A percentile compares a stretch with the other conserved stretches of the same genome.
Evolutionary conservation across 2,888 invertebrate species (phyloP).

Genomic region (Eretmocerus hayati): DNA sequence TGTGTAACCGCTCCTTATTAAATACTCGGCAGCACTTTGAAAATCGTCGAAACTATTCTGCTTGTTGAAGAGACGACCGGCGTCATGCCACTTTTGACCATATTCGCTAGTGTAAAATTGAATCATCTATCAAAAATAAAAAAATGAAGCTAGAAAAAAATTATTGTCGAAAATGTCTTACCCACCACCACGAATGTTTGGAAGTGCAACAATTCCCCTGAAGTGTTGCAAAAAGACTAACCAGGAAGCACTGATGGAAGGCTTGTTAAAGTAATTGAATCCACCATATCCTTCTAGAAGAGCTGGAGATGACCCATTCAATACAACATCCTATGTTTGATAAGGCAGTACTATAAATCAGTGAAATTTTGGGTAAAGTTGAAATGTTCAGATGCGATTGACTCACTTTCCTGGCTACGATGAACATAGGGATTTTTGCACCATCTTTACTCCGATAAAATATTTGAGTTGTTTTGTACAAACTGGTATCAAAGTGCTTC

Average conservation of each 20-base stretch:
- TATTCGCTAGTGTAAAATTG: conserved; percentile 65
- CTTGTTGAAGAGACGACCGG: conserved; percentile 82
- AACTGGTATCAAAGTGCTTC: conserved; percentile 69
- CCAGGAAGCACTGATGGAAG: conserved; percentile 82
- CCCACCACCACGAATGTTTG: conserved; percentile 96
- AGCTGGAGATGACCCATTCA: conserved; percentile 71
- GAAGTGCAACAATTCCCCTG: conserved; percentile 80
- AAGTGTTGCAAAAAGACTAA: conserved; percentile 85
- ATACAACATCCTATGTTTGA: conserved; percentile 57
- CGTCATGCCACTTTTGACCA: conserved; percentile 96
- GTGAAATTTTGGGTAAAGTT: neutral
- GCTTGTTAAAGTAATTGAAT: conserved; percentile 88
- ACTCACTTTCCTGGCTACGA: neutral
- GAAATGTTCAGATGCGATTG: too few relatives aligned
- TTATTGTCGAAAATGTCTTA: conserved; percentile 42
- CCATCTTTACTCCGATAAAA: conserved; percentile 57
- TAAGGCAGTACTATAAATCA: conserved; percentile 7
- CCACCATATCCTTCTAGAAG: conserved; percentile 96
- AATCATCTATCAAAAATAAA: neutral
- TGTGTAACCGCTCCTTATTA: conserved; percentile 76
- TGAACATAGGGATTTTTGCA: neutral
- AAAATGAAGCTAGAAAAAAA: neutral
- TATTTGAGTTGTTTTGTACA: conserved; percentile 80
- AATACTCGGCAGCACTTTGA: conserved; percentile 82
- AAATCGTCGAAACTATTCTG: conserved; percentile 98